These are phyloP conservation scores for Didymodactylos carnosus DNA, from an alignment of 2,888 invertebrate genomes.

Conservation along the genomic window DNA sequence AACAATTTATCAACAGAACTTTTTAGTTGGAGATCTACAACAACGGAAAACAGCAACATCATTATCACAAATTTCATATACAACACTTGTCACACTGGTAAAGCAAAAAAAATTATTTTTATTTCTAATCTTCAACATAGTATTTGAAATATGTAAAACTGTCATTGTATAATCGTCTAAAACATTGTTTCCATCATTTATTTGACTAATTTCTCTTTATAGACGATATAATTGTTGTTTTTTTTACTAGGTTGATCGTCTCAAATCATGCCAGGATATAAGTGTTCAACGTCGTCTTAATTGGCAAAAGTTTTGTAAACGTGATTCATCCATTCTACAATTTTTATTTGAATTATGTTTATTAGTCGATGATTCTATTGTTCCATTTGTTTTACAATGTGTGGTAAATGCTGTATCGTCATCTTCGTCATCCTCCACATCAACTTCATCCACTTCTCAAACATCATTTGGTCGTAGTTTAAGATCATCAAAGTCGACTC, in stretches of 20 bases:
- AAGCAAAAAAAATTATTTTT: too few relatives aligned
- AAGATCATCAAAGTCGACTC: background rate
- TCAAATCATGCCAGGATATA: constrained; percentile 79
- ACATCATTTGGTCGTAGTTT: background rate
- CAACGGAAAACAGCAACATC: background rate
- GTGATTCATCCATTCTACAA: constrained; percentile 6
- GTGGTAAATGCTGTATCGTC: background rate
- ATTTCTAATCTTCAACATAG: too few relatives aligned
- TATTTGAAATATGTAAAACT: background rate
- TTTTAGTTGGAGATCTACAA: background rate
- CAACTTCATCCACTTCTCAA: constrained; percentile 21
- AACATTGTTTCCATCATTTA: too few relatives aligned
- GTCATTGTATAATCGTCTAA: too few relatives aligned
- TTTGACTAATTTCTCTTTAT: too few relatives aligned
- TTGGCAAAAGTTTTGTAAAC: constrained; percentile 67
- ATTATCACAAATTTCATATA: constrained; percentile 6
- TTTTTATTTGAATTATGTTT: constrained; percentile 13
- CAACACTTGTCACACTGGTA: background rate
- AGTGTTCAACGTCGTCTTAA: constrained; percentile 72
- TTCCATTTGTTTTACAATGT: constrained; percentile 2
- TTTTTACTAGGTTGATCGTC: constrained; percentile 54
- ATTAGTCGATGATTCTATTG: constrained; percentile 1
- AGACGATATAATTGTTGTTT: too few relatives aligned
- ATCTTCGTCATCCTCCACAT: background rate
- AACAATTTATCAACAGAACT: constrained; percentile 20